Percentiles rank a stretch among this genome's conserved stretches.
Conservation (phyloP, 2,888 invertebrate species). For the Piscicola geometra region DNA sequence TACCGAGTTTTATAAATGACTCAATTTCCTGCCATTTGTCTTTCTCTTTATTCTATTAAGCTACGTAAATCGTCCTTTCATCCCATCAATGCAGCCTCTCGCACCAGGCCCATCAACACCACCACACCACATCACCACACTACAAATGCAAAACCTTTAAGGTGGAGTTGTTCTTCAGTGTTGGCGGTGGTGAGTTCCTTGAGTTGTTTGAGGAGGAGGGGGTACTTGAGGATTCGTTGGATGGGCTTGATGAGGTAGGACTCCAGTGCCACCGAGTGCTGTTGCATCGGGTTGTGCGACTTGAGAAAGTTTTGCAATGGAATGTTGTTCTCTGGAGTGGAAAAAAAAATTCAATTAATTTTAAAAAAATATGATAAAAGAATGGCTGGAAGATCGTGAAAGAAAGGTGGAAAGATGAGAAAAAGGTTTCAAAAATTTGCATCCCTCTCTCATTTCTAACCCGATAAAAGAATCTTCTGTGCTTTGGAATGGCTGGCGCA, state of each 20-base stretch:
- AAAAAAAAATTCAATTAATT: slow-evolving; percentile 66
- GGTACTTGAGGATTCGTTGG: slow-evolving; percentile 95
- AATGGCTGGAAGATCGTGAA: too few species aligned
- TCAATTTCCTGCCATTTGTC: too few species aligned
- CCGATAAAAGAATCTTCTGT: slow-evolving; percentile 94
- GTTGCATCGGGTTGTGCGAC: slow-evolving; percentile 88
- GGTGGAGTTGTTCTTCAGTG: slow-evolving; percentile 87
- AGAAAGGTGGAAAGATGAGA: too few species aligned
- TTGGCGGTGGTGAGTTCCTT: slow-evolving; percentile 85
- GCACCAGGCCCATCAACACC: too few species aligned
- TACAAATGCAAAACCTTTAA: slow-evolving; percentile 59
- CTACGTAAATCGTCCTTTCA: too few species aligned
- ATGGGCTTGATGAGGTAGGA: slow-evolving; percentile 97
- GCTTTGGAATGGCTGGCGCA: slow-evolving; percentile 98
- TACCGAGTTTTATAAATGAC: too few species aligned
- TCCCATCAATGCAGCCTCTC: too few species aligned
- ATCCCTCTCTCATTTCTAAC: too few species aligned
- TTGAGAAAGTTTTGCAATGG: slow-evolving; percentile 89
- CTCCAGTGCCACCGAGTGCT: slow-evolving; percentile 91
- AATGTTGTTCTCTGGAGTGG: slow-evolving; percentile 89
- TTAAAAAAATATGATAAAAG: too few species aligned
- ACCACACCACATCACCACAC: too few species aligned
- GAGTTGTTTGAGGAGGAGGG: slow-evolving; percentile 82
- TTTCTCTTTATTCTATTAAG: too few species aligned
- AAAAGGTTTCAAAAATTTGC: too few species aligned